Conservation (phyloP, 2,888 invertebrate genomes). For the Leptura quadrifasciata region DNA sequence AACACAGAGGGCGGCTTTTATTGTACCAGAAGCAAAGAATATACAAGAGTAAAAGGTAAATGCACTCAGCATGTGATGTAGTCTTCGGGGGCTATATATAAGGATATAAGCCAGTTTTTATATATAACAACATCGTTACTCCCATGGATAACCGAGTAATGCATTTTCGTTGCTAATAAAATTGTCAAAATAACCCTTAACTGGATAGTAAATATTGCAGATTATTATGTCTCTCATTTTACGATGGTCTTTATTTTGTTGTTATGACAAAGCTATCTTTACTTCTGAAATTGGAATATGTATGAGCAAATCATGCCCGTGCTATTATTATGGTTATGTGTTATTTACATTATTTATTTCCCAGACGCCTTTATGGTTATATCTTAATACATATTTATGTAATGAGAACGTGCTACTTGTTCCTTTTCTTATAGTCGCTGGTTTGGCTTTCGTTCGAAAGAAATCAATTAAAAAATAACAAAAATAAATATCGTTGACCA, state of each 20-base stretch:
- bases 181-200: conserved; percentile 40
- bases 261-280: conserved; percentile 30
- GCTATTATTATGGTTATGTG: conserved; percentile 26
- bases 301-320: conserved; percentile 28
- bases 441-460: not conserved
- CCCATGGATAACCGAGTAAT: conserved; percentile 23
- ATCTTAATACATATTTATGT: conserved; percentile 38
- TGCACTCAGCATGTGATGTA: conserved; percentile 25
- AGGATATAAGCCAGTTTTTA: conserved; percentile 38
- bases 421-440: not conserved
- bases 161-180: conserved; percentile 36
- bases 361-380: conserved; percentile 34
- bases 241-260: conserved; percentile 38
- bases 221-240: conserved; percentile 29
- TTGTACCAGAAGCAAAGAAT: conserved; percentile 9
- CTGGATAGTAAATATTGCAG: conserved; percentile 30
- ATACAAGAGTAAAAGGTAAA: conserved; percentile 29
- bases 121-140: conserved; percentile 28
- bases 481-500: too few relatives aligned
- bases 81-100: conserved; percentile 4
- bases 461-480: not conserved
- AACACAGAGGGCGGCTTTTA: conserved; percentile 23
- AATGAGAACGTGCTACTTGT: conserved; percentile 20
- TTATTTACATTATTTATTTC: conserved; percentile 36
- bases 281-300: conserved; percentile 41